Evolutionary conservation across 2,888 invertebrate genomes (phyloP).

Genomic region (Synergus umbraculus): DNA sequence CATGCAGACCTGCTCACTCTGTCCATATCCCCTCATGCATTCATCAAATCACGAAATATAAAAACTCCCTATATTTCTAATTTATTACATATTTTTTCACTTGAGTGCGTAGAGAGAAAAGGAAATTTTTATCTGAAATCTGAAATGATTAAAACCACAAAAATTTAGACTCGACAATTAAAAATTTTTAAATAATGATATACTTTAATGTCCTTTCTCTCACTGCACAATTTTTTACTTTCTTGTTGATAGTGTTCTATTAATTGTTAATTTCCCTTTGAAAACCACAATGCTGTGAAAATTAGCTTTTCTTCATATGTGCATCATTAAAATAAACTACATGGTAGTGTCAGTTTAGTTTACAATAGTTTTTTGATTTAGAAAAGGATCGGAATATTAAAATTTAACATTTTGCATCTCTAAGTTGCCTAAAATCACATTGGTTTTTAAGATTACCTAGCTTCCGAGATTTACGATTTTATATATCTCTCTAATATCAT

Average conservation of each 20-base stretch:
- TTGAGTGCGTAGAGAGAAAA: background rate
- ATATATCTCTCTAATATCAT: background rate
- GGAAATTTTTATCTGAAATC: background rate
- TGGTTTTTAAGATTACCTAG: background rate
- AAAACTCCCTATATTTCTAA: background rate
- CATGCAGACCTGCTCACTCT: slow-evolving; percentile 46
- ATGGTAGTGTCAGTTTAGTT: background rate
- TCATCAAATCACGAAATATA: slow-evolving; percentile 10
- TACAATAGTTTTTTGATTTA: background rate
- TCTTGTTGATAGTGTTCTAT: slow-evolving; percentile 52
- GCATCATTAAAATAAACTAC: slow-evolving; percentile 9
- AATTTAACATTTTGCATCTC: too few relatives aligned
- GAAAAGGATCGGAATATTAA: slow-evolving; percentile 28
- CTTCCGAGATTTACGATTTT: background rate
- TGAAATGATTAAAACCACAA: background rate
- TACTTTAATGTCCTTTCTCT: background rate
- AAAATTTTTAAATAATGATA: background rate
- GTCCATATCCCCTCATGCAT: slow-evolving; percentile 50
- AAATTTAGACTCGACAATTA: background rate
- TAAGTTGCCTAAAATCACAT: background rate
- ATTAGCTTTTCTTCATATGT: slow-evolving; percentile 47
- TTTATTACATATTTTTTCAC: background rate
- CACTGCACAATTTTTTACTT: background rate
- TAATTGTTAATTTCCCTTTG: slow-evolving; percentile 48
- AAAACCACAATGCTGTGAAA: slow-evolving; percentile 56